Percentiles rank a stretch among this genome's conserved stretches.
phyloP scores from a whole-genome alignment of 1,140 invertebrate species.

The Copidosoma floridanum region DNA sequence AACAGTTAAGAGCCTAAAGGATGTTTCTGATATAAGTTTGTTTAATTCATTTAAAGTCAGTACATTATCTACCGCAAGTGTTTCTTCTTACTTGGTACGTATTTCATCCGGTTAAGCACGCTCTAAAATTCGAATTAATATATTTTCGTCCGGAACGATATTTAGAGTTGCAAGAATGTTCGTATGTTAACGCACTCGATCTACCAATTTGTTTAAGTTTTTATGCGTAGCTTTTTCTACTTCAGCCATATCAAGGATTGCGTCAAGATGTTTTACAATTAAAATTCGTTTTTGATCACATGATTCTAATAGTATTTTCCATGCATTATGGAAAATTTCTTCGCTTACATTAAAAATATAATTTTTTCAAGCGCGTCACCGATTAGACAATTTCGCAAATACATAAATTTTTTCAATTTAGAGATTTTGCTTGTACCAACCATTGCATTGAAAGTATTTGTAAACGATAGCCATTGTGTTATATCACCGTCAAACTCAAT shows the following conservation, averaged over 20 bases:
- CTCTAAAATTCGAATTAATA: conserved; percentile 4
- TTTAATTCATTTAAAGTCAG: conserved; percentile 9
- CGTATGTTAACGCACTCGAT: too few relatives aligned
- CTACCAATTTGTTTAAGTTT: background rate
- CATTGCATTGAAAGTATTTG: background rate
- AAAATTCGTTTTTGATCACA: background rate
- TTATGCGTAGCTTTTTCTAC: background rate
- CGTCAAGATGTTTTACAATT: too few relatives aligned
- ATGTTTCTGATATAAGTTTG: conserved; percentile 8
- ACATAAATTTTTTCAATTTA: background rate
- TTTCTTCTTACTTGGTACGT: conserved; percentile 12
- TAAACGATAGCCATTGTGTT: background rate
- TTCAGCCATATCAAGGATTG: background rate
- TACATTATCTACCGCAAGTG: conserved; percentile 3
- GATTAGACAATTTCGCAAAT: background rate
- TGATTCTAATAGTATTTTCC: background rate
- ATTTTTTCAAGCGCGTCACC: background rate
- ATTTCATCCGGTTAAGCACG: background rate
- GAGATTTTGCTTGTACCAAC: background rate
- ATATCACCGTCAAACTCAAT: background rate
- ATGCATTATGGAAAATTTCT: background rate
- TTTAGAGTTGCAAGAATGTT: background rate
- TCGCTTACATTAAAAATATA: too few relatives aligned
- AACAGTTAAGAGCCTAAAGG: background rate
- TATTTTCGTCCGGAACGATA: background rate